Evolutionary conservation across 30 jellyfish, hydroid and myxozoan genomes (phyloP).

Genomic region (Pelagia noctiluca): DNA sequence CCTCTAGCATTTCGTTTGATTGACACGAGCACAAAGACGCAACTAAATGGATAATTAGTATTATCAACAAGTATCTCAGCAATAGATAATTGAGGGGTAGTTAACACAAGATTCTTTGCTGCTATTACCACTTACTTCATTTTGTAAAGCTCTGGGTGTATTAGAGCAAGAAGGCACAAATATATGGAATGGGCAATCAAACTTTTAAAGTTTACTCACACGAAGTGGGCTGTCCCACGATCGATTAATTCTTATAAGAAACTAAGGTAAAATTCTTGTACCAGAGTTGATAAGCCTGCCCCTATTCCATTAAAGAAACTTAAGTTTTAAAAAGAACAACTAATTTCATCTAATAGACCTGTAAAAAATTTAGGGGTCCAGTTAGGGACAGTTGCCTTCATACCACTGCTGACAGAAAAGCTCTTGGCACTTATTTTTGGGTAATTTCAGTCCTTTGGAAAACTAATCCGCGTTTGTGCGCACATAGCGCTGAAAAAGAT

Average conservation of each 20-base stretch:
- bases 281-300: too few species aligned
- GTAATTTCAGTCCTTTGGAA: too few species aligned
- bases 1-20: slow-evolving; percentile 40
- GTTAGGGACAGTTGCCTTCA: too few species aligned
- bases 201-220: background rate
- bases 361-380: too few species aligned
- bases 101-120: slow-evolving; percentile 11
- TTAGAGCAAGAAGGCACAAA: background rate
- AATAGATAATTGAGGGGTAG: slow-evolving; percentile 13
- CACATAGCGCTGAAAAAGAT: too few species aligned
- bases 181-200: background rate
- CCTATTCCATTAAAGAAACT: too few species aligned
- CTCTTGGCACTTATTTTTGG: too few species aligned
- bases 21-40: slow-evolving; percentile 79
- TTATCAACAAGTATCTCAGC: slow-evolving; percentile 65
- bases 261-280: background rate
- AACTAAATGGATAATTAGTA: slow-evolving; percentile 42
- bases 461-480: too few species aligned
- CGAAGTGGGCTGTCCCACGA: background rate
- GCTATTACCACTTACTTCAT: slow-evolving; percentile 23
- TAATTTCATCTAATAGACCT: too few species aligned
- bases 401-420: too few species aligned
- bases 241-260: background rate
- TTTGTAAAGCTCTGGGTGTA: slow-evolving; percentile 5
- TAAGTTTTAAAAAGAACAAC: too few species aligned